phyloP scores from a whole-genome alignment of 2,113 vertebrate genomes.

The Barbus barbus region DNA sequence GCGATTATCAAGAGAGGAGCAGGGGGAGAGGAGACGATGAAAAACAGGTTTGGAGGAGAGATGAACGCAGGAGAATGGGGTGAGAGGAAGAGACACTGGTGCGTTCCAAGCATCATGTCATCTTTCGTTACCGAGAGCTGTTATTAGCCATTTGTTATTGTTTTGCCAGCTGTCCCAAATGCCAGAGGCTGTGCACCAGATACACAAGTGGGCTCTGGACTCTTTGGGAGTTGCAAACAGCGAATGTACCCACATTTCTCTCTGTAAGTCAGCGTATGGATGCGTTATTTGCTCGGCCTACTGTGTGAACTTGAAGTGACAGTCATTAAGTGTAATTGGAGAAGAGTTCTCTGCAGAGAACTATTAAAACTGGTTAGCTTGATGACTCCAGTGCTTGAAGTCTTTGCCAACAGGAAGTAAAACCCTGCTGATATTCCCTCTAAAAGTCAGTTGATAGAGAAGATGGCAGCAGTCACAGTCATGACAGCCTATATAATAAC shows the following conservation, averaged over 20 bases:
- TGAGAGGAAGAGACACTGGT: background rate
- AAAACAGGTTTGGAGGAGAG: slow-evolving; percentile 15
- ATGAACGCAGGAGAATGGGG: background rate
- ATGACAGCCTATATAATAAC: background rate
- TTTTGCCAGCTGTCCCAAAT: slow-evolving; percentile 59
- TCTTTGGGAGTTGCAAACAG: background rate
- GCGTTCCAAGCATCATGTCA: slow-evolving; percentile 37
- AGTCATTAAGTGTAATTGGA: slow-evolving; percentile 34
- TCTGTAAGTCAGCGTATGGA: background rate
- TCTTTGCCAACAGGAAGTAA: slow-evolving; percentile 5
- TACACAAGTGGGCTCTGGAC: slow-evolving; percentile 27
- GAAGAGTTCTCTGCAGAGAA: slow-evolving; percentile 17
- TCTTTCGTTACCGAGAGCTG: slow-evolving; percentile 37
- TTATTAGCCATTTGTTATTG: slow-evolving; percentile 64
- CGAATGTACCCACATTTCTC: slow-evolving; percentile 19
- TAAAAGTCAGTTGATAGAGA: background rate
- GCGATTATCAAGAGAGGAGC: slow-evolving; percentile 65
- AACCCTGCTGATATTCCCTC: slow-evolving; percentile 43
- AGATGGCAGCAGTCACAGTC: background rate
- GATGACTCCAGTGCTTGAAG: slow-evolving; percentile 11
- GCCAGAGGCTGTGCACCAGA: slow-evolving; percentile 29
- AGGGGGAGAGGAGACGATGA: slow-evolving; percentile 44
- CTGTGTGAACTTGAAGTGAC: slow-evolving; percentile 14
- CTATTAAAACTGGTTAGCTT: slow-evolving; percentile 19
- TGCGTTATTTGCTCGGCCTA: slow-evolving; percentile 1